Evolutionary conservation across 2,888 invertebrate genomes (phyloP), one percentile per base, ranked within the genome.

Genomic region (Barypeithes pellucidus): DNA sequence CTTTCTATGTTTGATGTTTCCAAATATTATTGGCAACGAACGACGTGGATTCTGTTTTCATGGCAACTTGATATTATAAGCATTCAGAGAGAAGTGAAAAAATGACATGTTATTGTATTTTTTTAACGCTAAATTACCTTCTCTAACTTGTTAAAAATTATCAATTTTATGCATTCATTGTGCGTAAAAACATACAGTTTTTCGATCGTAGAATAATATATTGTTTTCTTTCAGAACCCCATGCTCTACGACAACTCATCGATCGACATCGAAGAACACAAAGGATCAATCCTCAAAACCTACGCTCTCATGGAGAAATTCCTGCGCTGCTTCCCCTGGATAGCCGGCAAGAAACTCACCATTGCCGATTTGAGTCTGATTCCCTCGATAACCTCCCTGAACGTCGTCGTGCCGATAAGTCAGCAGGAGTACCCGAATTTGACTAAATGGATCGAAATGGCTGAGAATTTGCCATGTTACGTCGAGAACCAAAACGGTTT

Each of bases 261-360:
- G 9, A 76, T 72, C 16, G 47, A 73, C 20, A 41, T 74, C 33
- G 68, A 76, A 0, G 73, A 77, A 9, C 71, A 75, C 43, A 84
- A 47, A 86, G 83, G 84, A 65, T 81, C 84, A 63, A 81, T 89
- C 18, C 80, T 83, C 11, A 88, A 89, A 76, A 86, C 86, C 0
- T 87, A 89, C 60, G 84, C 79, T 0, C 86, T 87, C 67, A 69
- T 89, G 41, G 89, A 90, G 76, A 81, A 79, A 8, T 89, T 88
- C 75, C 84, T 90, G 0, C 82, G 83, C 9, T 85, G 84, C 11
- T 84, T 86, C 0, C 85, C 87, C 41, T 91, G 87, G 82, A 82
- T 89, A 63, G 89, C 89, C 18, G 88, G 87, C 0, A 85, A 89
- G 52, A 81, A 85, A 14, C 36, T 84, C 14, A 81, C 82, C 3